Conservation (phyloP, 2,888 invertebrate species). For the Phlogophora meticulosa region DNA sequence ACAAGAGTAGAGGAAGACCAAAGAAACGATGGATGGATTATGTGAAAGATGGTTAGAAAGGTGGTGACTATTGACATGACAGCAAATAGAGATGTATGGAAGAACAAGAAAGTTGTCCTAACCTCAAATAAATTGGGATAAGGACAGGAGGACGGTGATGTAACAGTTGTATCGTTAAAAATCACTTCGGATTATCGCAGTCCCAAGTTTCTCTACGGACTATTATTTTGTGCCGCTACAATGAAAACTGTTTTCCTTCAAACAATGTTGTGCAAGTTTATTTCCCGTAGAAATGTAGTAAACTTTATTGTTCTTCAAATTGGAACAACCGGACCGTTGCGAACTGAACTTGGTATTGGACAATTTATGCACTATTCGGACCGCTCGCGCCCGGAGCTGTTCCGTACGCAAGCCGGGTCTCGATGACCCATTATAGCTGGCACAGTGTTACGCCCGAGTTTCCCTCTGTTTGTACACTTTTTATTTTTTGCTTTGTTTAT, state of each 20-base stretch:
- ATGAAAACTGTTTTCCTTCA: constrained; percentile 15
- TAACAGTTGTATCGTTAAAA: background rate
- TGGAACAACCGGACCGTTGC: constrained; percentile 23
- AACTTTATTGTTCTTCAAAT: constrained; percentile 53
- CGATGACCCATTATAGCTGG: constrained; percentile 45
- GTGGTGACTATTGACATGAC: no score
- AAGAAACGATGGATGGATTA: no score
- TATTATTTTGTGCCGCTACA: background rate
- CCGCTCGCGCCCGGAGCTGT: constrained; percentile 11
- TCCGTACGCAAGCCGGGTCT: constrained; percentile 30
- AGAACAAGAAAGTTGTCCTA: no score
- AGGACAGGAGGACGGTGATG: no score
- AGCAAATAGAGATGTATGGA: no score
- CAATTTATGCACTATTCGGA: constrained; percentile 43
- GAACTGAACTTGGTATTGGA: constrained; percentile 40
- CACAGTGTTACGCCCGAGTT: constrained; percentile 43
- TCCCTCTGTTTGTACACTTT: constrained; percentile 34
- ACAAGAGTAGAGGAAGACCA: no score
- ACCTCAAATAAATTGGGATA: no score
- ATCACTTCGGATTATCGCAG: background rate
- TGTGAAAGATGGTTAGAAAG: no score
- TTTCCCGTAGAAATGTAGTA: constrained; percentile 23
- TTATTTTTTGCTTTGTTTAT: constrained; percentile 23
- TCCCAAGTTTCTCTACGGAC: background rate
- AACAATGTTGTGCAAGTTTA: constrained; percentile 34